These are phyloP conservation scores for Equus quagga DNA, from an alignment of 2,113 vertebrate species.

Conservation along the genomic window DNA sequence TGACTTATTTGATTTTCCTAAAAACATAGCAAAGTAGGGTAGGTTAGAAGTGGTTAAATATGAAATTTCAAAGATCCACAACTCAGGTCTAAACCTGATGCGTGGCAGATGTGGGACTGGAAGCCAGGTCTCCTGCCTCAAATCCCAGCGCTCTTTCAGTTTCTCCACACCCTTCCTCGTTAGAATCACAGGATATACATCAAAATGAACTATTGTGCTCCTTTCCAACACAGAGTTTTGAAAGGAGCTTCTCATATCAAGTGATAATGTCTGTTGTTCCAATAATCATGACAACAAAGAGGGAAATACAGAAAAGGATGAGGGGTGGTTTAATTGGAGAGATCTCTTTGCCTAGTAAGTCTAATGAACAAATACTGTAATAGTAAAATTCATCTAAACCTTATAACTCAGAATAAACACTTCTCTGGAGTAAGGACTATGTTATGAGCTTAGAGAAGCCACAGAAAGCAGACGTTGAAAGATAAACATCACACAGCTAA, in stretches of 20 bases:
- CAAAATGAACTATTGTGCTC: background rate
- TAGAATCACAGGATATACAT: background rate
- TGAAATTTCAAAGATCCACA: background rate
- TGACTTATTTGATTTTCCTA: constrained; percentile 35
- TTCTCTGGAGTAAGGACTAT: constrained; percentile 39
- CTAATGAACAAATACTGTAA: constrained; percentile 42
- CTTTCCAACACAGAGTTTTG: background rate
- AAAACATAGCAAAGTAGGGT: background rate
- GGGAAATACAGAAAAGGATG: background rate
- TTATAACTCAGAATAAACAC: constrained; percentile 56
- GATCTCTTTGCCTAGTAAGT: background rate
- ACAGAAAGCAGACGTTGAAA: constrained; percentile 34
- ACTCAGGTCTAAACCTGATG: background rate
- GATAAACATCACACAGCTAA: constrained; percentile 1
- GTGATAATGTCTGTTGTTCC: background rate
- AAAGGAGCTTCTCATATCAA: constrained; percentile 25
- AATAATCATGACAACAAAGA: constrained; percentile 9
- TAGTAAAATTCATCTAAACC: constrained; percentile 58
- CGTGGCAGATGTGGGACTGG: background rate
- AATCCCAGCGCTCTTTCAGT: background rate
- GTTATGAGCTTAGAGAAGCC: background rate
- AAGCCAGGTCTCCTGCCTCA: background rate
- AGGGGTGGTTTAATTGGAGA: background rate
- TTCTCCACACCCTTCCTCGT: background rate
- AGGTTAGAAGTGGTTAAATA: background rate